A percentile compares a stretch with the other conserved stretches of the same genome.
Conservation (phyloP, 2,113 vertebrate species). For the Agapornis roseicollis region DNA sequence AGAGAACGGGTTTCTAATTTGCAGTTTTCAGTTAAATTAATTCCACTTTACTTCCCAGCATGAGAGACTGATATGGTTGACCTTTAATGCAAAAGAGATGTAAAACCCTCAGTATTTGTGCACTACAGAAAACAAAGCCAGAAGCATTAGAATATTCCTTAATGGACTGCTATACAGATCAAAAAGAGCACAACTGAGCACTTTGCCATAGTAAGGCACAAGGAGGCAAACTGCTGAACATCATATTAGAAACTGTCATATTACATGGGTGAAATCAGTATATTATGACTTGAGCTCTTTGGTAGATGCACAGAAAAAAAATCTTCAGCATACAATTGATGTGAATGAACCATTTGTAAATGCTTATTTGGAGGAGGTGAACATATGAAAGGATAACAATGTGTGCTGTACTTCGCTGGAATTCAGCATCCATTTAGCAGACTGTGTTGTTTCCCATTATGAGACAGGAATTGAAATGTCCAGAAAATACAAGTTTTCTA, state of each 20-base stretch:
- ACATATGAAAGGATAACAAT: not conserved
- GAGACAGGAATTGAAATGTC: not conserved
- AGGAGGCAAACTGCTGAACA: not conserved
- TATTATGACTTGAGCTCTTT: not conserved
- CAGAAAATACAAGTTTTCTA: not conserved
- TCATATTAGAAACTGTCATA: not conserved
- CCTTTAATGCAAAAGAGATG: not conserved
- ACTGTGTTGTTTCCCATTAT: not conserved
- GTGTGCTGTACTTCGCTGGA: not conserved
- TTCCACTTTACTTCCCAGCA: not conserved
- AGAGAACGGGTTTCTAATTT: not conserved
- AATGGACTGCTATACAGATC: not conserved
- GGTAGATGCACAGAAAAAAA: not conserved
- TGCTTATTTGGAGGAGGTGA: not conserved
- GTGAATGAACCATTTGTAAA: not conserved
- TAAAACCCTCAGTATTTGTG: not conserved
- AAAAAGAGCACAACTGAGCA: not conserved
- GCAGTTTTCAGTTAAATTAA: not conserved
- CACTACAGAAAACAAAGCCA: not conserved
- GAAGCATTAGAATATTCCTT: not conserved
- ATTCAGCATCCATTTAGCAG: not conserved
- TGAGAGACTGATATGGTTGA: not conserved
- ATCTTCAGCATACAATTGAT: not conserved
- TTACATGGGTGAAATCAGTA: not conserved
- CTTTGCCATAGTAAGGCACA: not conserved